Base-by-base conservation (phyloP, 2,888 invertebrate species). In the Drosophila suboccidentalis region DNA sequence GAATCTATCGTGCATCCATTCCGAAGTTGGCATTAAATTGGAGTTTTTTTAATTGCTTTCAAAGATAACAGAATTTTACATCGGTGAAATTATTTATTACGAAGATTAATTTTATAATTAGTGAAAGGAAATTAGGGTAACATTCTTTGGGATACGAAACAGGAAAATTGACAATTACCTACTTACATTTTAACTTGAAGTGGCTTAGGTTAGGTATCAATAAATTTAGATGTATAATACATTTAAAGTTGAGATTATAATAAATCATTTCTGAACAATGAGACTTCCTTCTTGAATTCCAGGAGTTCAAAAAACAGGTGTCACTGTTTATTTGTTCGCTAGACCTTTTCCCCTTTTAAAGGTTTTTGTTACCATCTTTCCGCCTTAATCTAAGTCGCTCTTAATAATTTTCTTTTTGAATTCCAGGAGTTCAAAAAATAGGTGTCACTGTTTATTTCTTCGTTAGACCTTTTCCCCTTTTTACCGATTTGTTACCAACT, bases 331-430 rank as follows among this genome's bases (percentile, higher is more conserved):
- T 38, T 17, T 11, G 10, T 22, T 36, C 5, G 5, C 15, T 43
- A 22, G 34, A 55, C 43, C n/a, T 55, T 43, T 43, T 43, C 13
- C 19, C 1, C 43, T 22, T 32, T 43, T 43, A 26, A 19, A 43
- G 9, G n/a, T 9, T 32, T 54, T 32, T 32, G 32, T 32, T 54
- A 29, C 13, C 13, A 43, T 43, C 51, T 22, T 76, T 65, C 26
- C 10, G 55, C 10, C n/a, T 36, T 38, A n/a, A n/a, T n/a, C n/a
- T n/a, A n/a, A n/a, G n/a, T n/a, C n/a, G n/a, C n/a, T n/a, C n/a
- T n/a, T n/a, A n/a, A n/a, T n/a, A n/a, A 46, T 49, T 62, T 66
- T n/a, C n/a, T n/a, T n/a, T n/a, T n/a, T n/a, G n/a, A 36, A 44
- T 46, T 19, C 19, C 19, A 19, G 19, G 4, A 22, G 22, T 22